Base-by-base conservation (phyloP, 1,140 invertebrate genomes). In the Pygmarrhopalites habei region DNA sequence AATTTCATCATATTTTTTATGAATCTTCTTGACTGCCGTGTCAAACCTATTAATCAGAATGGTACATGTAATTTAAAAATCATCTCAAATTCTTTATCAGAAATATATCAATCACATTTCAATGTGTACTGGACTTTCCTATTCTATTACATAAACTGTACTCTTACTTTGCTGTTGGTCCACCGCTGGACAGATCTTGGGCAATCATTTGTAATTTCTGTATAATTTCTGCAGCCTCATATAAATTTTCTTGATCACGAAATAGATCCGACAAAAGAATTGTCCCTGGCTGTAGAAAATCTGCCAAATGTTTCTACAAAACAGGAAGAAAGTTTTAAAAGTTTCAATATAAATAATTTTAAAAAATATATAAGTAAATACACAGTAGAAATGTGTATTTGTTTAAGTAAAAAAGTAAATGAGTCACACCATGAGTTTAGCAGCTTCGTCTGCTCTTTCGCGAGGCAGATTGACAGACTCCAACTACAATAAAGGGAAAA, bases 191-290 rank as follows among this genome's bases (percentile, higher is more conserved):
- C 28, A 98, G 77, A 77, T 98, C 95, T 81, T 98, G 93, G 1
- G 93, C 86, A 71, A 99, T 96, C 7, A 93, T 83, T 74, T 95
- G 87, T 4, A 99, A 78, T 74, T 99, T 98, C 77, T 98, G 93
- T 72, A 99, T 98, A 2, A 99, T 86, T 81, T 98, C 95, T n/a
- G 96, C 96, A 41, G 95, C 92, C 79, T 97, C 89, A 75, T 92
- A 88, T 39, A 98, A 77, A 76, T 86, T 86, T 62, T 82, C 82
- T 66, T 88, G 86, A 79, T 97, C 92, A 65, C 84, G 88, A 71
- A 97, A 95, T 26, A 96, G 81, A 55, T 89, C 85, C 70, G 90
- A 90, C 12, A 87, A 83, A 1, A 92, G 79, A 23, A 90, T 87
- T 10, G 62, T 47, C 21, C 91, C 92, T 63, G 89, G 86, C 51